Evolutionary conservation across 2,888 invertebrate species (phyloP).

Genomic region (Pterostichus niger): DNA sequence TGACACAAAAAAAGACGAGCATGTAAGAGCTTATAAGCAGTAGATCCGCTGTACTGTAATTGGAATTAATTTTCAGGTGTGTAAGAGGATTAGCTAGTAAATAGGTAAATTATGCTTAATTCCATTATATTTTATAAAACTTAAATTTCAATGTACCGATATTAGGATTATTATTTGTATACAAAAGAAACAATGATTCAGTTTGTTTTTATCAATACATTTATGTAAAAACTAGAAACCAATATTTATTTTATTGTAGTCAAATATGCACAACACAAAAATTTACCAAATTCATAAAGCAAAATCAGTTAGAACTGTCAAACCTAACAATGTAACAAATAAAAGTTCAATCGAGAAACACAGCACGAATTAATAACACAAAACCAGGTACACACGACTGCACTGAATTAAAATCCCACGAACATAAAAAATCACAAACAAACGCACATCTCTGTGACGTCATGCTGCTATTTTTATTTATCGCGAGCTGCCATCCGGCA

Average conservation of each 20-base stretch:
- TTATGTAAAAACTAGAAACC: neutral
- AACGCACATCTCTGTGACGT: constrained; percentile 38
- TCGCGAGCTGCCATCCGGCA: constrained; percentile 43
- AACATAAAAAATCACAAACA: constrained; percentile 37
- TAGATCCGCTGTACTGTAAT: no score
- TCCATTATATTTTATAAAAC: no score
- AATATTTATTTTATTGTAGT: constrained; percentile 27
- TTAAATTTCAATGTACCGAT: no score
- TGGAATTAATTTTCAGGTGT: no score
- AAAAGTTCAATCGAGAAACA: constrained; percentile 38
- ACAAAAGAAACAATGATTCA: constrained; percentile 5
- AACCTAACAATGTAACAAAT: constrained; percentile 43
- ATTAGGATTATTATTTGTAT: neutral
- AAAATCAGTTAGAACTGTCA: constrained; percentile 31
- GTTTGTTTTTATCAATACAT: neutral
- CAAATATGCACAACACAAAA: constrained; percentile 10
- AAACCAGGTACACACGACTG: constrained; percentile 47
- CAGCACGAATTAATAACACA: constrained; percentile 46
- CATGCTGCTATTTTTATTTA: constrained; percentile 49
- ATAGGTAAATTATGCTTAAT: no score
- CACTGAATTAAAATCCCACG: constrained; percentile 30
- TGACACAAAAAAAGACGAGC: no score
- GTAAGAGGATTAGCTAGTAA: no score
- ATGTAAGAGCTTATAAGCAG: no score
- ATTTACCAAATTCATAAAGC: constrained; percentile 2